phyloP scores from a whole-genome alignment of 2,797 vertebrate species.

The Chelon auratus region DNA sequence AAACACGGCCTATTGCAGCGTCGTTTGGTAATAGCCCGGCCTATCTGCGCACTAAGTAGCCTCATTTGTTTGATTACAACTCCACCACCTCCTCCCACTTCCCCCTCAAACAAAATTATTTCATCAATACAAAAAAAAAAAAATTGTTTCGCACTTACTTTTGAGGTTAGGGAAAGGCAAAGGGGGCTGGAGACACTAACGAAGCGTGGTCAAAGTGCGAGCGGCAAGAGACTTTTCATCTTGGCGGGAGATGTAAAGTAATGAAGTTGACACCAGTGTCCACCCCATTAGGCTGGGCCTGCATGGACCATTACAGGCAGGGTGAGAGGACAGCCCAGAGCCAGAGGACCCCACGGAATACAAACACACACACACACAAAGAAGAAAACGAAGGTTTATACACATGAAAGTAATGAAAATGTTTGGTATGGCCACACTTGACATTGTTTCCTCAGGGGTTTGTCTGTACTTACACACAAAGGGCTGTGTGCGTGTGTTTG shows the following conservation, averaged over 20 bases:
- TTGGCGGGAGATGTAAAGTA: conserved; percentile 82
- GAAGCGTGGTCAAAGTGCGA: conserved; percentile 61
- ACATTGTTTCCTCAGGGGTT: conserved; percentile 54
- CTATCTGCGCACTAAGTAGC: not conserved
- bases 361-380: conserved; percentile 44
- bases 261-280: conserved; percentile 85
- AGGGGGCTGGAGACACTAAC: conserved; percentile 51
- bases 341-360: conserved; percentile 66
- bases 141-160: conserved; percentile 53
- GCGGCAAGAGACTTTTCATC: conserved; percentile 69
- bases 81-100: not conserved
- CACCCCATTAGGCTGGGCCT: conserved; percentile 85
- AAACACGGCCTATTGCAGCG: conserved; percentile 20
- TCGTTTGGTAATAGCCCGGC: conserved; percentile 1
- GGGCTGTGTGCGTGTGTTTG: conserved; percentile 15
- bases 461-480: conserved; percentile 45
- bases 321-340: conserved; percentile 84
- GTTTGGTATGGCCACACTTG: conserved; percentile 53
- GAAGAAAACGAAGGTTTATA: conserved; percentile 17
- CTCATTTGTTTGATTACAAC: conserved; percentile 55
- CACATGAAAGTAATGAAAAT: conserved; percentile 43
- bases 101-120: conserved; percentile 40
- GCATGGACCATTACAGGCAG: conserved; percentile 85
- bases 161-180: conserved; percentile 52
- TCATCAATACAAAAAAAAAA: conserved; percentile 23